Evolutionary conservation across 2,797 vertebrate genomes (phyloP).

Genomic region (Falco columbarius): DNA sequence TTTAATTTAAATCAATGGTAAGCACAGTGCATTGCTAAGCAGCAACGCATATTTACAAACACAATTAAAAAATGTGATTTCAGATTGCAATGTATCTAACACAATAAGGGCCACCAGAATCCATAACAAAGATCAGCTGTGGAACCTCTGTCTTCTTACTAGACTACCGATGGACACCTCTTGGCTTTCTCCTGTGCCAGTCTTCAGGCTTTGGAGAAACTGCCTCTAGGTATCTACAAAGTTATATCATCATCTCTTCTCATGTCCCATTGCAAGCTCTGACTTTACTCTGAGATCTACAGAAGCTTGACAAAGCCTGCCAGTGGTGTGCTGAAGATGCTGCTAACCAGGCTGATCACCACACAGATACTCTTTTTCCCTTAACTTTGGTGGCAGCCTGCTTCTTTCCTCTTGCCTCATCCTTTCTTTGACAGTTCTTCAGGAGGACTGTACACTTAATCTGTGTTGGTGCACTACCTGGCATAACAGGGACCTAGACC

Average conservation of each 20-base stretch:
- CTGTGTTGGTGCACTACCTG: not conserved
- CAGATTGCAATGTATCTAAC: not conserved
- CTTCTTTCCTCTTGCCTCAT: not conserved
- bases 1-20: not conserved
- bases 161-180: not conserved
- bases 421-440: not conserved
- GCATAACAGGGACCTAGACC: not conserved
- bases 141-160: not conserved
- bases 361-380: rapidly evolving
- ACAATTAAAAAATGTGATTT: not conserved
- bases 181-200: not conserved
- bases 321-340: not conserved
- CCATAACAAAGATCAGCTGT: not conserved
- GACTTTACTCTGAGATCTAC: not conserved
- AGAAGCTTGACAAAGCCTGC: not conserved
- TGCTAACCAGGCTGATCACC: not conserved
- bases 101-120: not conserved
- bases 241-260: not conserved
- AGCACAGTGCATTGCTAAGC: not conserved
- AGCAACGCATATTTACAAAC: not conserved
- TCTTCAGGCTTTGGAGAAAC: not conserved
- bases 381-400: not conserved
- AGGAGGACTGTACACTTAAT: not conserved
- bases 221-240: not conserved
- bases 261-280: not conserved